phyloP scores from a whole-genome alignment of 30 jellyfish, hydroid and myxozoan species.

The Phacellophora camtschatica region DNA sequence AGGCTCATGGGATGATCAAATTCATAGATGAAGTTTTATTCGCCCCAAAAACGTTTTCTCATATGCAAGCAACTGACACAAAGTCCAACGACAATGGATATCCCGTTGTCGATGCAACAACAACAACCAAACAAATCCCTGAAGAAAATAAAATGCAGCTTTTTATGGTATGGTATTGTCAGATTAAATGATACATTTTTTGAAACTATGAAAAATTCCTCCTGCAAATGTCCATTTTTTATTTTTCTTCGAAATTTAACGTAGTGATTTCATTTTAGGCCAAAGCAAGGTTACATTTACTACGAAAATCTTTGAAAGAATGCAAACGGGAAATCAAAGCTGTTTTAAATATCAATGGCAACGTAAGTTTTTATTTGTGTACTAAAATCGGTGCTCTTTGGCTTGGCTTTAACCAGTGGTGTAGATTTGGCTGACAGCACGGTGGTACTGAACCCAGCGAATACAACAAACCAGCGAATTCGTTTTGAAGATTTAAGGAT shows the following conservation, averaged over 20 bases:
- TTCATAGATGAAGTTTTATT: conserved; percentile 76
- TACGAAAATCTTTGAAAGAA: conserved; percentile 70
- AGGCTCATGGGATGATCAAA: conserved; percentile 92
- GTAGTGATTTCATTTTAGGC: too few species aligned
- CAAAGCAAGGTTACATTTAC: conserved; percentile 71
- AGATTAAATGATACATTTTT: too few species aligned
- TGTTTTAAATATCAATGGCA: conserved; percentile 59
- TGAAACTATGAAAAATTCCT: too few species aligned
- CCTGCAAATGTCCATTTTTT: too few species aligned
- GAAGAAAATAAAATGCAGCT: conserved; percentile 56
- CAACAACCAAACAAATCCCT: conserved; percentile 22
- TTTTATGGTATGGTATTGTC: conserved; percentile 64
- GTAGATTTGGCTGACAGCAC: too few species aligned
- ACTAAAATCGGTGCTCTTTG: too few species aligned
- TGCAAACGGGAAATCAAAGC: conserved; percentile 87
- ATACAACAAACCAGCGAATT: too few species aligned
- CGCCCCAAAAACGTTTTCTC: conserved; percentile 58
- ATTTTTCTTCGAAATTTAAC: too few species aligned
- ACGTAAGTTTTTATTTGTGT: conserved; percentile 46
- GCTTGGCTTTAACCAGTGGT: too few species aligned
- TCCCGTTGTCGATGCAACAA: neutral
- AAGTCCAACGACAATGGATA: conserved; percentile 34
- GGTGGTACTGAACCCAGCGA: too few species aligned
- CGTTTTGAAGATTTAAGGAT: too few species aligned
- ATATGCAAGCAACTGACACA: conserved; percentile 19